Percentiles rank a stretch among this genome's conserved stretches.
Conservation (phyloP, 2,113 vertebrate species). For the Trogon surrucura region DNA sequence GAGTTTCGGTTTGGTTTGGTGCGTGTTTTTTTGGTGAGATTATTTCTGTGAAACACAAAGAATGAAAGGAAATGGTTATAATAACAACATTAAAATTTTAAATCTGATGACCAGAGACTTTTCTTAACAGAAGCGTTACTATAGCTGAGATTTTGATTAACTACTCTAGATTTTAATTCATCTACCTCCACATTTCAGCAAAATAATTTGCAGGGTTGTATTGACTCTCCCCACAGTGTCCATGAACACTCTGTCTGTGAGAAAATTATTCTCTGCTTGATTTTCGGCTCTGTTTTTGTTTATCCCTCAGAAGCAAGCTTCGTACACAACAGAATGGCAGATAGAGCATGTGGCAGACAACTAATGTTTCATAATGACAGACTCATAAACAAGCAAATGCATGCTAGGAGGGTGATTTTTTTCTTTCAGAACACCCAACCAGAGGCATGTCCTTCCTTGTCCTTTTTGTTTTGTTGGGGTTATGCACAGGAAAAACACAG, state of each 20-base stretch:
- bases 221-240: background rate
- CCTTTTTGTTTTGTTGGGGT: background rate
- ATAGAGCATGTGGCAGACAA: background rate
- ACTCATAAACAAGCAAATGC: background rate
- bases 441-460: background rate
- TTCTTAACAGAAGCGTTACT: background rate
- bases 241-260: background rate
- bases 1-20: background rate
- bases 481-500: background rate
- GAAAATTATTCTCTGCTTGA: background rate
- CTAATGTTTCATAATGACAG: background rate
- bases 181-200: background rate
- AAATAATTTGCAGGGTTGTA: background rate
- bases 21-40: background rate
- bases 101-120: background rate
- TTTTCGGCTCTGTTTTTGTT: slow-evolving; percentile 15
- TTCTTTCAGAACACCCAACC: background rate
- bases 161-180: background rate
- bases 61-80: background rate
- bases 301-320: background rate
- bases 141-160: background rate
- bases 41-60: background rate
- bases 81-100: background rate
- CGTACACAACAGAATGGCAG: background rate
- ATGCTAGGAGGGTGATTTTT: background rate